A percentile compares a stretch with the other conserved stretches of the same genome.
Evolutionary conservation across 2,888 invertebrate species (phyloP).

Genomic region (Scaptomyza cyrtandrae): DNA sequence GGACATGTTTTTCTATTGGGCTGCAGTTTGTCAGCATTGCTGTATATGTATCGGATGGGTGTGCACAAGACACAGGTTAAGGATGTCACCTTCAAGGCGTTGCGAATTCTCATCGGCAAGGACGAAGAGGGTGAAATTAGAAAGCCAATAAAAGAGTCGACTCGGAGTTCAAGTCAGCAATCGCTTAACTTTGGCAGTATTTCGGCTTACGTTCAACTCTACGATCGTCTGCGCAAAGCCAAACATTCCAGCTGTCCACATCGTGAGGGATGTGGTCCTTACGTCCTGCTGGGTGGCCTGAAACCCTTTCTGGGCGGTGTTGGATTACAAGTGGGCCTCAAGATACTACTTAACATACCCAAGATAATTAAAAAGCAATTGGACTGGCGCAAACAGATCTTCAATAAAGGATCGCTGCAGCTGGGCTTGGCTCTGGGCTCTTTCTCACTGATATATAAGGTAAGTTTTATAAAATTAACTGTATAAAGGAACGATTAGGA

Average conservation of each 20-base stretch:
- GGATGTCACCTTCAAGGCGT: slow-evolving; percentile 86
- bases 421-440: slow-evolving; percentile 89
- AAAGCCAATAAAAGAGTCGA: slow-evolving; percentile 7
- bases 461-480: slow-evolving; percentile 63
- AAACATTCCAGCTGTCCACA: slow-evolving; percentile 86
- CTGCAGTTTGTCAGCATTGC: slow-evolving; percentile 86
- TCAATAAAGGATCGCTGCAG: slow-evolving; percentile 86
- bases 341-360: slow-evolving; percentile 86
- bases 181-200: slow-evolving; percentile 49
- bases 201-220: slow-evolving; percentile 62
- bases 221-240: slow-evolving; percentile 75
- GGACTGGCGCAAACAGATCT: slow-evolving; percentile 85
- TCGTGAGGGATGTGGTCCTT: slow-evolving; percentile 86
- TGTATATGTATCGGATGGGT: slow-evolving; percentile 87
- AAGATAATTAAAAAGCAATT: slow-evolving; percentile 86
- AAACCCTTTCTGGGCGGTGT: slow-evolving; percentile 87
- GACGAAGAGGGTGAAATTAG: slow-evolving; percentile 85
- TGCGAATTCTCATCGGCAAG: slow-evolving; percentile 87
- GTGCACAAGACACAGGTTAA: slow-evolving; percentile 84
- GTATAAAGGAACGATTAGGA: no score
- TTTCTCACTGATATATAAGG: slow-evolving; percentile 88
- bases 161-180: slow-evolving; percentile 20
- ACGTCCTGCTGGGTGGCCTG: slow-evolving; percentile 85
- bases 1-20: slow-evolving; percentile 89
- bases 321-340: slow-evolving; percentile 86